Percentiles rank a stretch among this genome's conserved stretches.
phyloP scores from a whole-genome alignment of 2,113 vertebrate species.

The Laterallus jamaicensis region DNA sequence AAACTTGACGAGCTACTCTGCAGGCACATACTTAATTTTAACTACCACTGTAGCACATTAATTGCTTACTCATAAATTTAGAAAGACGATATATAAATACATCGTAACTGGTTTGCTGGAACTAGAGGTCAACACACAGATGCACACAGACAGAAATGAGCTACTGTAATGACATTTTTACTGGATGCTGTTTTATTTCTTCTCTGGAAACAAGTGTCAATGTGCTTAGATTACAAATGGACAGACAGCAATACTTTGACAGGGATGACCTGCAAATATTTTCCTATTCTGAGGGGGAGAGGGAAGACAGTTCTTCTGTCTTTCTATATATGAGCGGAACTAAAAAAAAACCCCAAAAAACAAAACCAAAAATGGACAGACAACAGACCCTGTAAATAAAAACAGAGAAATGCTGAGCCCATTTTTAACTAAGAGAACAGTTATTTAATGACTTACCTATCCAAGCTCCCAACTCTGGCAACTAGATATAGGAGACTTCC shows the following conservation, averaged over 20 bases:
- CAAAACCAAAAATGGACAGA: background rate
- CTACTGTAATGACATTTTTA: slow-evolving; percentile 56
- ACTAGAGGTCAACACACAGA: slow-evolving; percentile 63
- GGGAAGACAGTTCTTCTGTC: slow-evolving; percentile 4
- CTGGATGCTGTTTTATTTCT: slow-evolving; percentile 36
- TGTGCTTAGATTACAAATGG: slow-evolving; percentile 51
- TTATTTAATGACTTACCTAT: slow-evolving; percentile 83
- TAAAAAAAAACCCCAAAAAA: background rate
- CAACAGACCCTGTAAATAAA: background rate
- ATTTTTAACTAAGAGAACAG: background rate
- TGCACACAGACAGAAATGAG: slow-evolving; percentile 17
- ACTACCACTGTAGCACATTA: slow-evolving; percentile 62
- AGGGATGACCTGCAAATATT: background rate
- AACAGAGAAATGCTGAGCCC: background rate
- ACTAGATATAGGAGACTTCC: slow-evolving; percentile 96
- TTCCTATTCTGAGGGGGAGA: background rate
- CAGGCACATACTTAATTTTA: slow-evolving; percentile 69
- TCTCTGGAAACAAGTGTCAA: slow-evolving; percentile 50
- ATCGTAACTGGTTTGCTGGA: slow-evolving; percentile 43
- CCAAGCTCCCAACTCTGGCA: slow-evolving; percentile 95
- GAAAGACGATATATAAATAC: slow-evolving; percentile 45
- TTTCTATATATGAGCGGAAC: background rate
- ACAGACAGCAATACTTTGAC: slow-evolving; percentile 7
- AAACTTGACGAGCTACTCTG: slow-evolving; percentile 68
- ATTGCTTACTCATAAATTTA: slow-evolving; percentile 71